These are phyloP conservation scores for Chaetorhynchus papuensis DNA, from an alignment of 2,113 vertebrate species.

Conservation along the genomic window DNA sequence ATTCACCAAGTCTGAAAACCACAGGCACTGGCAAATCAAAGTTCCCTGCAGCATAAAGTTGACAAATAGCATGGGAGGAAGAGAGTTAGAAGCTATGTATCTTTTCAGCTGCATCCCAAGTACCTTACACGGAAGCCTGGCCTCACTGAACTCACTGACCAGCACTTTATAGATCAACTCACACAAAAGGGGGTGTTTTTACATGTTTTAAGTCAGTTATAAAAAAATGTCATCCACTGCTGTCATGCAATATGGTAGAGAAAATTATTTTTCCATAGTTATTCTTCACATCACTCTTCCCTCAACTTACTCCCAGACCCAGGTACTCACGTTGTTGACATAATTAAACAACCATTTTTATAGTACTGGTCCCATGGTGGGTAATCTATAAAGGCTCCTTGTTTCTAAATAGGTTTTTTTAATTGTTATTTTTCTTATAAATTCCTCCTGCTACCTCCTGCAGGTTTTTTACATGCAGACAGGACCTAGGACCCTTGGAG, in stretches of 20 bases:
- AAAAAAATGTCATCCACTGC: not conserved
- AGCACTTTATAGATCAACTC: not conserved
- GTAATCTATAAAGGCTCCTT: slow-evolving; percentile 14
- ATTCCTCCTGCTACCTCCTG: slow-evolving; percentile 39
- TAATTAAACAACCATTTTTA: not conserved
- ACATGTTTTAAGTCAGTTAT: not conserved
- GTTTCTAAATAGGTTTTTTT: not conserved
- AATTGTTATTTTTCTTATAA: slow-evolving; percentile 48
- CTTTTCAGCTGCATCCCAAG: not conserved
- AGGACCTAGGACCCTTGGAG: not conserved
- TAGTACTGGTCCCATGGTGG: not conserved
- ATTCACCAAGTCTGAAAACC: not conserved
- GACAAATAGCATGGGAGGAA: not conserved
- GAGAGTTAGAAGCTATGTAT: not conserved
- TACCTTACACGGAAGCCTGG: not conserved
- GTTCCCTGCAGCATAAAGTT: not conserved
- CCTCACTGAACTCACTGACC: not conserved
- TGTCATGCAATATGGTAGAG: not conserved
- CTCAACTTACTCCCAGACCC: not conserved
- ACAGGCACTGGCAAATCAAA: not conserved
- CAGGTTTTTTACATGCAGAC: slow-evolving; percentile 2
- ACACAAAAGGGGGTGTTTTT: not conserved
- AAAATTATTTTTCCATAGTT: not conserved
- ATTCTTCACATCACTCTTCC: not conserved
- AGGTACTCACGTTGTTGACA: not conserved